A percentile compares a stretch with the other conserved stretches of the same genome.
Evolutionary conservation across 2,113 vertebrate species (phyloP).

Genomic region (Dicentrarchus labrax): DNA sequence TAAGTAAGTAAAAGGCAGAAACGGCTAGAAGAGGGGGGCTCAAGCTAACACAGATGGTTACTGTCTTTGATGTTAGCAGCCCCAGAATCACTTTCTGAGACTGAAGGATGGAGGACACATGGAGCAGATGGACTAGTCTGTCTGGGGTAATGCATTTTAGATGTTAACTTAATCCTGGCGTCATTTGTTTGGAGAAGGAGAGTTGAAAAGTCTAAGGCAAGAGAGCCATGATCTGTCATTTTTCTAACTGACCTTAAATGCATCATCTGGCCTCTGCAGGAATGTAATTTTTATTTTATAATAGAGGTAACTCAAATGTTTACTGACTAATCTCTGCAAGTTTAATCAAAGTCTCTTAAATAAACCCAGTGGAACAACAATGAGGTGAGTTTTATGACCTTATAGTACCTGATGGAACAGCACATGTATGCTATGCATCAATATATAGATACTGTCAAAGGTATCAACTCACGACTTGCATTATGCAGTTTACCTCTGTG

Average conservation of each 20-base stretch:
- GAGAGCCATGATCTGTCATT: not conserved
- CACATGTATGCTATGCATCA: too few species aligned
- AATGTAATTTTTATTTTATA: too few species aligned
- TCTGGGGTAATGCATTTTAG: too few species aligned
- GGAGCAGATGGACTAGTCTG: not conserved
- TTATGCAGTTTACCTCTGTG: too few species aligned
- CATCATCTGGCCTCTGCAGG: not conserved
- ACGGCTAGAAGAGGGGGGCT: not conserved
- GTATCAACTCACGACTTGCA: too few species aligned
- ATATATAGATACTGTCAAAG: too few species aligned
- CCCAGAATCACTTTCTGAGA: not conserved
- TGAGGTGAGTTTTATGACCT: too few species aligned
- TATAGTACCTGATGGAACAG: too few species aligned
- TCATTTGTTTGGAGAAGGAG: not conserved
- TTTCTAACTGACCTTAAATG: not conserved
- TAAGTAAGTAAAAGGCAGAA: slow-evolving; percentile 1
- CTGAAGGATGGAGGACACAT: not conserved
- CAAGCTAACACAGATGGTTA: not conserved
- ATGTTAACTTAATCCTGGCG: not conserved
- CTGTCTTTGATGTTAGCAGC: not conserved
- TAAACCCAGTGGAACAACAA: too few species aligned
- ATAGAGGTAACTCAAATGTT: too few species aligned
- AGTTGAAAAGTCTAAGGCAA: not conserved
- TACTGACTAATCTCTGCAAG: too few species aligned
- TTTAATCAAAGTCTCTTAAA: too few species aligned